A percentile compares a stretch with the other conserved stretches of the same genome.
These are phyloP conservation scores for Mastacembelus armatus DNA, from an alignment of 2,797 vertebrate genomes.

Conservation along the genomic window DNA sequence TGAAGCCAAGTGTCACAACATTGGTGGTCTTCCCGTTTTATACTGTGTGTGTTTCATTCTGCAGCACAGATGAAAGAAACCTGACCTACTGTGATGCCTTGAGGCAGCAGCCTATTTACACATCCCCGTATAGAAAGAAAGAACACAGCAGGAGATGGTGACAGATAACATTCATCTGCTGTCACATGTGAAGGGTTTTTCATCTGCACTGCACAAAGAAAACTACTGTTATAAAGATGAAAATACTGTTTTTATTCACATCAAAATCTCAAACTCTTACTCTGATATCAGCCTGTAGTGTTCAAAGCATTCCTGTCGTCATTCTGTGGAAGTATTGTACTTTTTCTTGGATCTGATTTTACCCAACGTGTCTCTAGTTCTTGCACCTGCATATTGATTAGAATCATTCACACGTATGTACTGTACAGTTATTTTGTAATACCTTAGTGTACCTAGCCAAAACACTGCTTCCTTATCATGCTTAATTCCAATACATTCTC, in stretches of 20 bases:
- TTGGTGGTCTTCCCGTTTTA: constrained; percentile 49
- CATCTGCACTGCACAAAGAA: constrained; percentile 25
- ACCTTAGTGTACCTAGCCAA: background rate
- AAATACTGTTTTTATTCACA: constrained; percentile 15
- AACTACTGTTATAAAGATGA: background rate
- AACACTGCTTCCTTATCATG: too few relatives aligned
- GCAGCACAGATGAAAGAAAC: constrained; percentile 45
- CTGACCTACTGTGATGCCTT: constrained; percentile 8
- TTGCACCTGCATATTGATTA: background rate
- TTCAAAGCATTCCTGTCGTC: constrained; percentile 2
- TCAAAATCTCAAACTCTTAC: constrained; percentile 7
- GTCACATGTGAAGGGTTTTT: background rate
- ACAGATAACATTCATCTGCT: constrained; percentile 42
- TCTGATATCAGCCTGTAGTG: background rate
- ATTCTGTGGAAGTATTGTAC: background rate
- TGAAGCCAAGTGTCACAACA: constrained; percentile 45
- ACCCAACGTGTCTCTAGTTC: background rate
- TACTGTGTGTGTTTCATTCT: constrained; percentile 23
- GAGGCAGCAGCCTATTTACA: constrained; percentile 42
- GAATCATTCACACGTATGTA: background rate
- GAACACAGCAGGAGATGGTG: constrained; percentile 25
- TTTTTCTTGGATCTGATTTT: background rate
- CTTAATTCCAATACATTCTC: too few relatives aligned
- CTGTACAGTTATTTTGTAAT: background rate
- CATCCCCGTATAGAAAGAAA: constrained; percentile 17